Evolutionary conservation across 2,113 vertebrate genomes (phyloP), one percentile per base, ranked within the genome.

Genomic region (Prunella himalayana): DNA sequence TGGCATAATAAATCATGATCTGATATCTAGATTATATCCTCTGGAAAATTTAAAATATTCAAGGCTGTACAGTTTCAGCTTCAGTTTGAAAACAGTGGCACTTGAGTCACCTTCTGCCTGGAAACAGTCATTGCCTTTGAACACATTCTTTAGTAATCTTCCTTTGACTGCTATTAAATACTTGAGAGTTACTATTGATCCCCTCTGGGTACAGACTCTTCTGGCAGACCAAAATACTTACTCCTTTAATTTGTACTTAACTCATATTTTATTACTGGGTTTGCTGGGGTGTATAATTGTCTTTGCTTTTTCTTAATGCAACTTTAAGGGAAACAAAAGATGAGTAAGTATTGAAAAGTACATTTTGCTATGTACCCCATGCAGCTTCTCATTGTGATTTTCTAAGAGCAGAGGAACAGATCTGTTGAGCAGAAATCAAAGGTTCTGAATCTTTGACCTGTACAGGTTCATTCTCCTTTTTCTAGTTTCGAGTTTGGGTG

Each of bases 151-250:
- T n/a, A 28, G 28, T 90, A 75, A 70, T 86, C 61, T 86, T 94
- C 42, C 59, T 70, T 92, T 77, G 60, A 59, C 78, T 86, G 75
- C 35, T 93, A 3, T 83, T 94, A 95, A 93, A 70, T 90, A 77
- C 85, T 78, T 51, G 54, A 50, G 91, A 88, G 56, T 95, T 92
- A 4, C 68, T 96, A 81, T 88, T 95, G 93, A 93, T 96, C 37
- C 92, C 90, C 92, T 96, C 90, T 92, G 92, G 94, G 76, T 96
- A 88, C 79, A 93, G 82, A 84, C 86, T 93, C 49, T 88, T 90
- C 68, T 81, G 72, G 54, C 47, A 56, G 59, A 90, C 84, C 35
- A 83, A 83, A 95, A 90, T 70, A 66, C 51, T 65, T 65, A 35
- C 30, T 90, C 54, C 80, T 96, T 86, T 95, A 95, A 90, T 93